Evolutionary conservation across 2,113 vertebrate species (phyloP).

Genomic region (Ivindomyrus marchei): DNA sequence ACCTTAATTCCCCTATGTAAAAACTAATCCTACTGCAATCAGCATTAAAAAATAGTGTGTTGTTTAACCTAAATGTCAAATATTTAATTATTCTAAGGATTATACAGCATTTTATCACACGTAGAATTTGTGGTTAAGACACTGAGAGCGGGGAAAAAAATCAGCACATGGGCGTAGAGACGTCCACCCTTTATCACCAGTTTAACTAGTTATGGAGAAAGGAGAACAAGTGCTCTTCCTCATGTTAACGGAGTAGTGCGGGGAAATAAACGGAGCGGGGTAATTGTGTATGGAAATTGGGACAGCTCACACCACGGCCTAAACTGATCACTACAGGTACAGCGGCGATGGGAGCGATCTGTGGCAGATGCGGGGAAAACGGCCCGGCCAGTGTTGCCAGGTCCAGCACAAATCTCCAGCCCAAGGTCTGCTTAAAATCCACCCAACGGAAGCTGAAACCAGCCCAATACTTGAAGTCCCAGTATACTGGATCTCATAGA

Average conservation of each 20-base stretch:
- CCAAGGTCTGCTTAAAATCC: too few species aligned
- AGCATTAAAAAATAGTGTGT: background rate
- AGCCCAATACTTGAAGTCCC: too few species aligned
- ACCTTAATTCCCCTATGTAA: background rate
- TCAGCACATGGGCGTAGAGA: background rate
- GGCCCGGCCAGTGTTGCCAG: slow-evolving; percentile 31
- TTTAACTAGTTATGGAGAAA: slow-evolving; percentile 1
- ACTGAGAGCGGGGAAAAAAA: background rate
- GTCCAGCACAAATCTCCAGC: too few species aligned
- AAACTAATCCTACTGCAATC: background rate
- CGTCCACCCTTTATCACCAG: background rate
- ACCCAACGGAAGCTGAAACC: too few species aligned
- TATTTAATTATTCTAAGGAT: background rate
- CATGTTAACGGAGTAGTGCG: slow-evolving; percentile 73
- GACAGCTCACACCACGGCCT: slow-evolving; percentile 75
- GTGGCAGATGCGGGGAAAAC: slow-evolving; percentile 68
- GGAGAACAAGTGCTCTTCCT: slow-evolving; percentile 66
- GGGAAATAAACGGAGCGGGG: slow-evolving; percentile 79
- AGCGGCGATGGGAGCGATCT: slow-evolving; percentile 82
- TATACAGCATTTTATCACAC: background rate
- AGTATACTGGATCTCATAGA: too few species aligned
- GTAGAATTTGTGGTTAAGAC: background rate
- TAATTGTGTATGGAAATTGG: slow-evolving; percentile 77
- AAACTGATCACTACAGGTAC: slow-evolving; percentile 80
- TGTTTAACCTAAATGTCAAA: background rate